phyloP scores from a whole-genome alignment of 1,140 invertebrate genomes.

The Neodiprion fabricii region DNA sequence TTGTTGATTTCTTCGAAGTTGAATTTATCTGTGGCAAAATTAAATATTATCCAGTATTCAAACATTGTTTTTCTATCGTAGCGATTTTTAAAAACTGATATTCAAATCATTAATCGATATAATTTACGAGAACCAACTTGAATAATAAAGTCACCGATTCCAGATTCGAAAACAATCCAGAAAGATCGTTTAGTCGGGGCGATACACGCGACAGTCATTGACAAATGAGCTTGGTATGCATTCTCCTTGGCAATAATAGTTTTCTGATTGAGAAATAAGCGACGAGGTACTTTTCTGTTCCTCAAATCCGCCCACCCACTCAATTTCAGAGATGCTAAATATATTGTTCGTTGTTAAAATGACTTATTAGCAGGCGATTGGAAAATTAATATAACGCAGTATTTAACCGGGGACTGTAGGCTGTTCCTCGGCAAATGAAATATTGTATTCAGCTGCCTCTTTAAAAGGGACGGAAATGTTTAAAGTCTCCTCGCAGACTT shows the following conservation, averaged over 20 bases:
- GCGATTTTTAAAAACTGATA: not conserved
- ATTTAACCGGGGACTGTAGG: slow-evolving; percentile 29
- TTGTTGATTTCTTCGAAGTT: slow-evolving; percentile 24
- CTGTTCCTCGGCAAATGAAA: slow-evolving; percentile 35
- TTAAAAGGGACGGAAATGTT: slow-evolving; percentile 37
- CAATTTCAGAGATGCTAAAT: slow-evolving; percentile 29
- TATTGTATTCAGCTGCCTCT: slow-evolving; percentile 31
- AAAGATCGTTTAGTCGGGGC: slow-evolving; percentile 20
- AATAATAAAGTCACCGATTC: slow-evolving; percentile 38
- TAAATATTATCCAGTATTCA: not conserved
- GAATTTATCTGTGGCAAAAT: slow-evolving; percentile 32
- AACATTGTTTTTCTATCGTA: not conserved
- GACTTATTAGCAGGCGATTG: not conserved
- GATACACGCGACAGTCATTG: slow-evolving; percentile 34
- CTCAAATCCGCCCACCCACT: slow-evolving; percentile 31
- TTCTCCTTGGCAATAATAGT: slow-evolving; percentile 22
- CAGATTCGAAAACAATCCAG: slow-evolving; percentile 38
- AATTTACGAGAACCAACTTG: slow-evolving; percentile 24
- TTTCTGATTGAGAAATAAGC: slow-evolving; percentile 36
- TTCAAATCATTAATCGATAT: not conserved
- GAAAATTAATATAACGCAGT: not conserved
- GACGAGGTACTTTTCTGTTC: slow-evolving; percentile 33
- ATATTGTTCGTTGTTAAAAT: not conserved
- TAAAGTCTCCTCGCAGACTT: slow-evolving; percentile 31
- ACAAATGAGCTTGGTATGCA: slow-evolving; percentile 18